Evolutionary conservation across 2,888 invertebrate genomes (phyloP), one percentile per base, ranked within the genome.

Genomic region (Limenitis camilla): DNA sequence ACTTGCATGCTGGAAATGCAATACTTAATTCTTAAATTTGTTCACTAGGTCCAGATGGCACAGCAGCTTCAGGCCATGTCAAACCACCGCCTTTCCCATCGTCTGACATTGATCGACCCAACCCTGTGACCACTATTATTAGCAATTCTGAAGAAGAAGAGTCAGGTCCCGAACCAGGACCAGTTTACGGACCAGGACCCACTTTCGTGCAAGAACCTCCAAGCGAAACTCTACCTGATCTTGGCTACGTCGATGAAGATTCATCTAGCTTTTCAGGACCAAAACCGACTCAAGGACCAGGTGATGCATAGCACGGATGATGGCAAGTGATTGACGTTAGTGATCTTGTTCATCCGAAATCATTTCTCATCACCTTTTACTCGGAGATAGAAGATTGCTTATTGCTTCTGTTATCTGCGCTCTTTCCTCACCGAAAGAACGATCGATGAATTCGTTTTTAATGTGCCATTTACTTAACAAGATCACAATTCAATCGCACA

Each of bases 1-100:
- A 6, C 5, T 38, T 31, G 6, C 30, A n/a, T 40, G 4, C 11
- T 31, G 1, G 10, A 8, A 10, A 10, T 28, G 8, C 6, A 40
- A 40, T 28, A n/a, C 10, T n/a, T 11, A 30, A 10, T 3, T 19
- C 3, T 19, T 19, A 19, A 19, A 19, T 3, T 19, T 19, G 19
- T 19, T 19, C 19, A 19, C 8, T 65, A 82, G 85, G 83, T 31
- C 88, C 88, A 11, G 88, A 88, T 56, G 89, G 86, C 31, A 88
- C 90, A 5, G 90, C 90, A 33, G 90, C 90, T 30, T 90, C 89
- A 60, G 90, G 90, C 0, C 89, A 89, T 62, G 81, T 88, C 5
- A 89, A 89, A 63, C 89, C 89, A 19, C 81, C 85, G 9, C 85
- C 84, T 3, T 87, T 82, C 64, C 74, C 80, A 33, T 59, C 61